Base-by-base conservation (phyloP, 2,888 invertebrate species). In the Agrotis puta region DNA sequence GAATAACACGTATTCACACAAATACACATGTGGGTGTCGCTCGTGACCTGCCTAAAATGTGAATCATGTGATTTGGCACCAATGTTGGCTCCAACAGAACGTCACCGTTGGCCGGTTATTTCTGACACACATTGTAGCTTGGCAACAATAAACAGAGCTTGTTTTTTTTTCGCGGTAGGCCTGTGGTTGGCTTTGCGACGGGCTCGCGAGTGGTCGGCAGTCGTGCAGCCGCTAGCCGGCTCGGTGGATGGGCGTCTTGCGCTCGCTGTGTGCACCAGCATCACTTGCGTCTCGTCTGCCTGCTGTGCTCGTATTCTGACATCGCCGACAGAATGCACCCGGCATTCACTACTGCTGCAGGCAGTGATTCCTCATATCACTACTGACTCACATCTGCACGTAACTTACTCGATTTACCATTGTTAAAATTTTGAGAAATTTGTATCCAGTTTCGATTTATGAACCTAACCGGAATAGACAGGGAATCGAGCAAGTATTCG, bases 1-100 rank as follows among this genome's bases (percentile, higher is more conserved):
- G 48, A 53, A 47, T 59, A 54, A 50, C 24, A 39, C 61, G 50
- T 54, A 63, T 64, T 56, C 57, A 69, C 56, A 83, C 73, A 64
- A 54, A 64, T 48, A 56, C 61, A 48, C 56, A 86, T 82, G 94
- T 92, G 92, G 91, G 94, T 90, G 93, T 89, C 89, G 84, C 93
- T 93, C 94, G 93, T 94, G 93, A 94, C 93, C 91, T 88, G 93
- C 88, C 91, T 90, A 88, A 92, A 92, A 94, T 93, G 91, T 92
- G 92, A 92, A 92, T 94, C 94, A 94, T 94, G 94, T 94, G 94
- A 94, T 92, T 93, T 91, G 94, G 94, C 94, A 92, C 92, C 89
- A 92, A 91, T 88, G 85, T 91, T 92, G 90, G 92, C 81, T 87
- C 92, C 91, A 91, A 91, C 79, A 82, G 84, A 88, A 88, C 91